Evolutionary conservation across 2,797 vertebrate genomes (phyloP).

Genomic region (Oreochromis mossambicus): DNA sequence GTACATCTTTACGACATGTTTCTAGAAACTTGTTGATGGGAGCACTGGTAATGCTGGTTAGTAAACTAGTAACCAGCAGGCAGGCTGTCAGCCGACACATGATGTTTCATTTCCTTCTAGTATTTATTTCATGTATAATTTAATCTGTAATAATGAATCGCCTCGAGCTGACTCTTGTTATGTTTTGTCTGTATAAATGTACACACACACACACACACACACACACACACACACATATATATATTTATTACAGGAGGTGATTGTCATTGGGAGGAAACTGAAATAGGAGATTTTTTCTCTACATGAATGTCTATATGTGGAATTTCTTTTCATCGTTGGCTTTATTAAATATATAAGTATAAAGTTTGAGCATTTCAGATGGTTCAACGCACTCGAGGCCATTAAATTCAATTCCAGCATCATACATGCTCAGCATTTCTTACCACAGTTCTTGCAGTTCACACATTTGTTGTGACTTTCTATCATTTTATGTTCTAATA

Average conservation of each 20-base stretch:
- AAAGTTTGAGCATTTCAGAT: background rate
- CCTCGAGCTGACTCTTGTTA: background rate
- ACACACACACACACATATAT: background rate
- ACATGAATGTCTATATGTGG: background rate
- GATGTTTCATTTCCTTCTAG: background rate
- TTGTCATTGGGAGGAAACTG: background rate
- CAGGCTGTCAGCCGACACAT: background rate
- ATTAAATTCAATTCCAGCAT: background rate
- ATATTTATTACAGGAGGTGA: background rate
- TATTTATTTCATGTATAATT: background rate
- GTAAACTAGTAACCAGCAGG: background rate
- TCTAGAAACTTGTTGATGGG: background rate
- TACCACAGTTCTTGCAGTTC: background rate
- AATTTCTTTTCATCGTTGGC: background rate
- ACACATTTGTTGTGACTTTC: background rate
- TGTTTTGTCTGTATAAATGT: background rate
- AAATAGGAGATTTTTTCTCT: background rate
- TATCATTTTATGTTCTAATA: background rate
- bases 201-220: background rate
- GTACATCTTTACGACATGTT: background rate
- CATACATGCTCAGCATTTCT: background rate
- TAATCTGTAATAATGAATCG: background rate
- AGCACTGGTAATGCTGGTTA: background rate
- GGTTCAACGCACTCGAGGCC: background rate
- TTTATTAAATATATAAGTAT: background rate